A percentile compares a stretch with the other conserved stretches of the same genome.
Evolutionary conservation across 2,888 invertebrate genomes (phyloP).

Genomic region (Sinohyriopsis cumingii): DNA sequence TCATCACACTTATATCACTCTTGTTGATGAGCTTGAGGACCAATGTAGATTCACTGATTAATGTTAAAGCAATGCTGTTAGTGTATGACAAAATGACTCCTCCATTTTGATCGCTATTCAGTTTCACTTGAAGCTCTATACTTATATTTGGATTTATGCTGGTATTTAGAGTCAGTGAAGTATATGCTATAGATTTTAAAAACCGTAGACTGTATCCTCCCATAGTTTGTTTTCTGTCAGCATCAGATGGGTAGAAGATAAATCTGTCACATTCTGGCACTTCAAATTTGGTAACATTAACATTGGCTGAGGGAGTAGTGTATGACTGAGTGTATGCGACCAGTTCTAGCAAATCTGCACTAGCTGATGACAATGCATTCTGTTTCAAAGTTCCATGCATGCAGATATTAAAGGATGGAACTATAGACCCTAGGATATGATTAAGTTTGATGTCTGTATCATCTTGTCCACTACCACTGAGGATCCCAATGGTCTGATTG

Average conservation of each 20-base stretch:
- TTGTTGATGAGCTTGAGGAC: slow-evolving; percentile 31
- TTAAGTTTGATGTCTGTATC: slow-evolving; percentile 18
- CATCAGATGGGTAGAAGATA: slow-evolving; percentile 35
- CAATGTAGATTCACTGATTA: slow-evolving; percentile 24
- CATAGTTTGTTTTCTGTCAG: slow-evolving; percentile 29
- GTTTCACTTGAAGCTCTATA: slow-evolving; percentile 45
- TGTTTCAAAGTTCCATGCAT: slow-evolving; percentile 16
- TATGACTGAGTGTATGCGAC: slow-evolving; percentile 21
- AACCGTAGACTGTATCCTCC: slow-evolving; percentile 49
- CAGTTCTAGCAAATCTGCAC: slow-evolving; percentile 12
- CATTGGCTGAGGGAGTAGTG: slow-evolving; percentile 5
- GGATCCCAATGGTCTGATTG: slow-evolving; percentile 33
- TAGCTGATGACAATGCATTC: slow-evolving; percentile 11
- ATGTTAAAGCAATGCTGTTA: slow-evolving; percentile 28
- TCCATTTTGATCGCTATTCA: slow-evolving; percentile 18
- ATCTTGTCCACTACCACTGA: slow-evolving; percentile 35
- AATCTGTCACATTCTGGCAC: slow-evolving; percentile 38
- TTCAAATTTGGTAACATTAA: slow-evolving; percentile 28
- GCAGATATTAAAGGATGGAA: slow-evolving; percentile 30
- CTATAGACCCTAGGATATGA: slow-evolving; percentile 21
- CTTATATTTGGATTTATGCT: slow-evolving; percentile 26
- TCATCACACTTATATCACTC: slow-evolving; percentile 12
- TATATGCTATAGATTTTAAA: slow-evolving; percentile 31
- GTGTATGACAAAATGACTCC: slow-evolving; percentile 46
- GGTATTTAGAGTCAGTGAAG: slow-evolving; percentile 26